phyloP scores from a whole-genome alignment of 2,888 invertebrate species.

The Ornithoptera alexandrae region DNA sequence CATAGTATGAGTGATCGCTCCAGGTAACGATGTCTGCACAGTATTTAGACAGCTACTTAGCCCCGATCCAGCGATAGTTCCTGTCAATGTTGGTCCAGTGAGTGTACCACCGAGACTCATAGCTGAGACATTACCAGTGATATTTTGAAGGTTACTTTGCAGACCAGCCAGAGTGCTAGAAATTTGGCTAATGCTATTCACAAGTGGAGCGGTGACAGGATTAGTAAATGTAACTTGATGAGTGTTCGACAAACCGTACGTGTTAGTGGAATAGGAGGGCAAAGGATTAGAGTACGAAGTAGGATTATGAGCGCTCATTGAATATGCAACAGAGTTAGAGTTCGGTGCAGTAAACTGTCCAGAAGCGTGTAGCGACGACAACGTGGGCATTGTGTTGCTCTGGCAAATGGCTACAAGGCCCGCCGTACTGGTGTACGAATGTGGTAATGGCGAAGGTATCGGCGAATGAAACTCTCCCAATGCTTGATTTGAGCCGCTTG shows the following conservation, averaged over 20 bases:
- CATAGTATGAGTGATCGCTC: constrained; percentile 65
- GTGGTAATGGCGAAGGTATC: constrained; percentile 79
- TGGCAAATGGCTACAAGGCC: constrained; percentile 76
- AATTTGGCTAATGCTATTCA: constrained; percentile 75
- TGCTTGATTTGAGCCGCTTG: constrained; percentile 85
- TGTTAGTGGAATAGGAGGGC: constrained; percentile 69
- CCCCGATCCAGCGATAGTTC: constrained; percentile 72
- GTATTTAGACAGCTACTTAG: constrained; percentile 70
- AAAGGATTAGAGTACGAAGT: constrained; percentile 77
- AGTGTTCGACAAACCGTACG: constrained; percentile 70
- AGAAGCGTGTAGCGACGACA: constrained; percentile 74
- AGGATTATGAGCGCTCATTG: constrained; percentile 75
- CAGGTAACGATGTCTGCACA: constrained; percentile 67
- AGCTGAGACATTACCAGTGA: constrained; percentile 67
- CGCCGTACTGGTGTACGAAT: constrained; percentile 74
- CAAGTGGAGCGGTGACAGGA: constrained; percentile 73
- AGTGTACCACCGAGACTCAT: constrained; percentile 69
- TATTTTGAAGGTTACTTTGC: constrained; percentile 72
- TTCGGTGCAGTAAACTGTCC: constrained; percentile 71
- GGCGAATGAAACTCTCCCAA: constrained; percentile 83
- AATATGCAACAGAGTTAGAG: constrained; percentile 74
- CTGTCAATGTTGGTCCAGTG: constrained; percentile 70
- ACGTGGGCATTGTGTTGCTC: constrained; percentile 83
- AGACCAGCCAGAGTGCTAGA: constrained; percentile 73
- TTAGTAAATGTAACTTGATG: constrained; percentile 78